Base-by-base conservation (phyloP, 2,888 invertebrate species). In the Theretra japonica region DNA sequence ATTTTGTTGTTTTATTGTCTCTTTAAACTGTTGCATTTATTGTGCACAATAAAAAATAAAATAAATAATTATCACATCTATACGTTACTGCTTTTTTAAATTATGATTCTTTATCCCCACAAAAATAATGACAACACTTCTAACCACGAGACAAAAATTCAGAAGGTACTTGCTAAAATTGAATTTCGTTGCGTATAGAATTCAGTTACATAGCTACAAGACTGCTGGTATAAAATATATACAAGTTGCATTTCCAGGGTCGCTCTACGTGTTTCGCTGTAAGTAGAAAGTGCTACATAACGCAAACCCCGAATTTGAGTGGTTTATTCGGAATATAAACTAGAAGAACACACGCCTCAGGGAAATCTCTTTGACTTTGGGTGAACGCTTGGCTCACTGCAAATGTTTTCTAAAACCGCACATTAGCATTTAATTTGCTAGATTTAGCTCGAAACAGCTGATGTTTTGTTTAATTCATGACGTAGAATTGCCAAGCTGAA, bases 341-440 rank as follows among this genome's bases (percentile, higher is more conserved):
- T 6, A 41, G 41, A 48, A 62, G 33, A 62, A 33, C 62, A 62
- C 17, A 65, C 23, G 7, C 23, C 21, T 41, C 21, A 62, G 41
- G n/a, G 28, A 30, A 60, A 60, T 17, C 21, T 41, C 21, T 62
- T 33, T 21, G 41, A 15, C 41, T 21, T 1, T 65, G 65, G 41
- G 17, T 48, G 23, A 65, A 17, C 17, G 65, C 48, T 41, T 65
- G 19, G n/a, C n/a, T 53, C 53, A 65, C 15, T 23, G 5, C 17
- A 65, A 65, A 48, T 65, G 65, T 65, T 65, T 48, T 62, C 48
- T 65, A 65, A 25, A 48, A 41, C 41, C 48, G 11, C 23, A 17
- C 41, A 65, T 65, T 65, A 23, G 17, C 48, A 65, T 65, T 65
- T 65, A 48, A 48, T 65, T 65, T 65, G 23, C 5, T 21, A 41